Evolutionary conservation across 2,888 invertebrate genomes (phyloP).

Genomic region (Pollenia labialis): DNA sequence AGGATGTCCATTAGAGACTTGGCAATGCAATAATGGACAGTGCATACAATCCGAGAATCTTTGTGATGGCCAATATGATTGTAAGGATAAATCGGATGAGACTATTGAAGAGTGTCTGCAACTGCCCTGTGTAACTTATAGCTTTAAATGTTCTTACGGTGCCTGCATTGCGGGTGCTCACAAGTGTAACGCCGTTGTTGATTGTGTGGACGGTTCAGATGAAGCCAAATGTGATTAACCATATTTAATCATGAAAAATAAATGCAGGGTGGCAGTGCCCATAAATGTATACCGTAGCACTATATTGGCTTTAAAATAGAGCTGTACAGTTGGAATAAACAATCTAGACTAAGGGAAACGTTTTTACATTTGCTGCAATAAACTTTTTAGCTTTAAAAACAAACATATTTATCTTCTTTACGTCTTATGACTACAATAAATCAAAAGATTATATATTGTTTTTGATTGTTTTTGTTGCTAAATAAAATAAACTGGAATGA

Average conservation of each 20-base stretch:
- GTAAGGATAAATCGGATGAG: conserved; percentile 81
- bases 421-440: too few relatives aligned
- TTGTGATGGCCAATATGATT: conserved; percentile 79
- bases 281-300: neutral
- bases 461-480: too few relatives aligned
- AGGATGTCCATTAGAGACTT: conserved; percentile 48
- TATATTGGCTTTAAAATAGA: too few relatives aligned
- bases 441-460: too few relatives aligned
- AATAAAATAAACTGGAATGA: too few relatives aligned
- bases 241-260: conserved; percentile 42
- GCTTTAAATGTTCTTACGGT: conserved; percentile 82
- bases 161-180: conserved; percentile 73
- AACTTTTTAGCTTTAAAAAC: too few relatives aligned
- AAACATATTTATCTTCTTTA: too few relatives aligned
- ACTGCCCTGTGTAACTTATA: conserved; percentile 84
- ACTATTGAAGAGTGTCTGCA: conserved; percentile 78
- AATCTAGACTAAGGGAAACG: too few relatives aligned
- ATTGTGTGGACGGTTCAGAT: conserved; percentile 75
- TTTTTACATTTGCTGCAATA: too few relatives aligned
- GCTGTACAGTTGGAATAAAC: too few relatives aligned
- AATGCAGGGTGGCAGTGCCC: conserved; percentile 57
- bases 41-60: conserved; percentile 77
- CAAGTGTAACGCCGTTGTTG: conserved; percentile 67
- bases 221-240: conserved; percentile 65
- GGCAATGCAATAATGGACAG: conserved; percentile 78